Evolutionary conservation across 2,113 vertebrate genomes (phyloP), one percentile per base, ranked within the genome.

Genomic region (Campylomormyrus numenius): DNA sequence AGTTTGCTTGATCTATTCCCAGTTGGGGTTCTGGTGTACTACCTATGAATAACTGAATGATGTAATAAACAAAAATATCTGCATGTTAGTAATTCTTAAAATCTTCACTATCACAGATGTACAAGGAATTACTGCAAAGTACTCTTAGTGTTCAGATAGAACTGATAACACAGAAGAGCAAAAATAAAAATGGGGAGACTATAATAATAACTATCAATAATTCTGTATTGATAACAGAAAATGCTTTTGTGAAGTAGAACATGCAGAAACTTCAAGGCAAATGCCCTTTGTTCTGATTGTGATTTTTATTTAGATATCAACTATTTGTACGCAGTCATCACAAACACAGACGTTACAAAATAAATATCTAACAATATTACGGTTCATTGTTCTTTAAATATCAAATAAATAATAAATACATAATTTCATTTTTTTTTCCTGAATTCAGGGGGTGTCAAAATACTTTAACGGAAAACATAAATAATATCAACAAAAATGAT

Each of bases 331-430:
- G 96, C 96, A 96, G 96, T 95, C 96, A 94, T 95, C 95, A 95
- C 96, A 89, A 95, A 94, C 97, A 96, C 94, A 96, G 97, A 98
- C 96, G 93, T 95, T 92, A 97, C 97, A 97, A 98, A 96, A 98
- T 98, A 97, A 97, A 97, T 98, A 98, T 97, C 97, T 97, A 96
- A 96, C 95, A 96, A 95, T 95, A 95, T 95, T 96, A 96, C 96
- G 95, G 95, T 95, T 97, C 94, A 92, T 96, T 97, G 95, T 95
- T 97, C 96, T 95, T 97, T 97, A 96, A 97, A 97, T 96, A 97
- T 95, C 95, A 97, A 97, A 97, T 96, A 97, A 97, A 97, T 96
- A 96, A 96, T 96, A 96, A 97, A 96, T 96, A 97, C 96, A 96
- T 95, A 95, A 95, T 93, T 95, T 93, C 95, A 90, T 91, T 93